phyloP scores from a whole-genome alignment of 2,113 vertebrate genomes.

The Lates calcarifer region DNA sequence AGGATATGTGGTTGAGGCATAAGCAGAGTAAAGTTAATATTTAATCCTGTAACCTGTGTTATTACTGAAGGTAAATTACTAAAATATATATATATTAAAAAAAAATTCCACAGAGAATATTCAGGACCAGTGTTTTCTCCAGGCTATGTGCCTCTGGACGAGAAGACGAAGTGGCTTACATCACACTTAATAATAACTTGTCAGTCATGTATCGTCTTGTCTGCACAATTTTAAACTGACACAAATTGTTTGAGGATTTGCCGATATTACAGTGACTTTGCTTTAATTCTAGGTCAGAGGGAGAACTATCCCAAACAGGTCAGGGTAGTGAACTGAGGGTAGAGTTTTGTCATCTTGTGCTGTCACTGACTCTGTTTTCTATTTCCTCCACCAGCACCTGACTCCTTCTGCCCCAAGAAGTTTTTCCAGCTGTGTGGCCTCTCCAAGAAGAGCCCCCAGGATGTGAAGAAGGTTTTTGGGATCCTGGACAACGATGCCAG shows the following conservation, averaged over 20 bases:
- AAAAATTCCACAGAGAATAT: not conserved
- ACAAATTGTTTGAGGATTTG: not conserved
- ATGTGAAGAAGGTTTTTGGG: conserved; percentile 92
- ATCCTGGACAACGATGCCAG: conserved; percentile 93
- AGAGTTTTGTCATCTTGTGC: not conserved
- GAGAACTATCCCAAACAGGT: not conserved
- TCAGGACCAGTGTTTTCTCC: not conserved
- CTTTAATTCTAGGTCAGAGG: not conserved
- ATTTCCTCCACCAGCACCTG: conserved; percentile 86
- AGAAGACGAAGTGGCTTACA: not conserved
- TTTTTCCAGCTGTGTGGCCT: conserved; percentile 96
- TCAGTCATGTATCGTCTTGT: not conserved
- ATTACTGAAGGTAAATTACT: not conserved
- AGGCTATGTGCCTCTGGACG: not conserved
- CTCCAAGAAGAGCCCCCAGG: conserved; percentile 89
- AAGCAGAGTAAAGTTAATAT: not conserved
- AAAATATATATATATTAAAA: too few species aligned
- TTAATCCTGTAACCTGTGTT: not conserved
- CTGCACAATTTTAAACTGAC: not conserved
- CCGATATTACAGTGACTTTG: not conserved
- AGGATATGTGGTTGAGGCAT: not conserved
- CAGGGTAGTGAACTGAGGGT: not conserved
- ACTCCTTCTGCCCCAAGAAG: conserved; percentile 95
- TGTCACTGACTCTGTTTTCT: not conserved
- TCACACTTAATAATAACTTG: conserved; percentile 10